These are phyloP conservation scores for Liasis olivaceus DNA, from an alignment of 2,797 vertebrate species.

Conservation along the genomic window DNA sequence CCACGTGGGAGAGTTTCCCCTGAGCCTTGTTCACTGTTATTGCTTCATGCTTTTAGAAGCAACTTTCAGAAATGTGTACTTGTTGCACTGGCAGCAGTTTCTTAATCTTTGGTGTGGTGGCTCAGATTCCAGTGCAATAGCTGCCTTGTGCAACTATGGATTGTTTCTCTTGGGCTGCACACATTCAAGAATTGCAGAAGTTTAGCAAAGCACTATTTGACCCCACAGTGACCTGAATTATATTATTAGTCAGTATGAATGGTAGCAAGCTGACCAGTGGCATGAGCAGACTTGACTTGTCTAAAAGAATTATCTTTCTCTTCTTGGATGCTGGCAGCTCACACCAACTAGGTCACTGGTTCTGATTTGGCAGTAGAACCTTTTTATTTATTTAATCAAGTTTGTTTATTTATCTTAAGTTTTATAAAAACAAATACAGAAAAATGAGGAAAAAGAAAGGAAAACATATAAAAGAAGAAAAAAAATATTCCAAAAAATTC, in stretches of 20 bases:
- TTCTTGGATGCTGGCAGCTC: neutral
- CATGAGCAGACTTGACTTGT: neutral
- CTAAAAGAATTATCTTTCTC: neutral
- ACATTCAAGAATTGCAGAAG: neutral
- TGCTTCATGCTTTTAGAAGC: neutral
- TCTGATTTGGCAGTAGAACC: neutral
- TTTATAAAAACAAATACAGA: neutral
- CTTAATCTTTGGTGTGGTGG: neutral
- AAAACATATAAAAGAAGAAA: neutral
- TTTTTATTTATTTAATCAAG: neutral
- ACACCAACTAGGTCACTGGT: neutral
- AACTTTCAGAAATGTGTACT: constrained; percentile 1
- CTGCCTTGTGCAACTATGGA: constrained; percentile 6
- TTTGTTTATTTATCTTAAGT: neutral
- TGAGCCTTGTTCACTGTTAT: neutral
- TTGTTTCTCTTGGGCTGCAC: neutral
- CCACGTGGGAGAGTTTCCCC: neutral
- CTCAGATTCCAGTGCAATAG: neutral
- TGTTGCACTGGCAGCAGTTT: neutral
- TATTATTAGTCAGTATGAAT: neutral
- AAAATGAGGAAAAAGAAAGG: neutral
- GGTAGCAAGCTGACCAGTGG: neutral
- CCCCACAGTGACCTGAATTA: neutral
- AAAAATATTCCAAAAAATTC: neutral
- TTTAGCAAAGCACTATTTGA: constrained; percentile 1